Conservation (phyloP, 2,797 vertebrate species). For the Phrynocephalus guinanensis region DNA sequence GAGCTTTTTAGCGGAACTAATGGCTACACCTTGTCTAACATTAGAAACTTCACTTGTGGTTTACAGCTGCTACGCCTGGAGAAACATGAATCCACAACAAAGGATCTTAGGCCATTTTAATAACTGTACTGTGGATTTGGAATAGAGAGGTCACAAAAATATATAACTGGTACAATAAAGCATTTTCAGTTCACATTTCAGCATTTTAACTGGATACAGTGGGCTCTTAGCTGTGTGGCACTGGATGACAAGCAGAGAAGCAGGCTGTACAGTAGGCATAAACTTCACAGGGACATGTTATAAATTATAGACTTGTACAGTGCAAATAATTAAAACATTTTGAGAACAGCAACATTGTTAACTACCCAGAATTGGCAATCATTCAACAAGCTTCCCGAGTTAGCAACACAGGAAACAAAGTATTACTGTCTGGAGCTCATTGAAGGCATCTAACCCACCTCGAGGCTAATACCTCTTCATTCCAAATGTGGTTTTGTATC, state of each 20-base stretch:
- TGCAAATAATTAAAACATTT: conserved; percentile 58
- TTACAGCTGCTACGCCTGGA: conserved; percentile 84
- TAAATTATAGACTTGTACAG: conserved; percentile 53
- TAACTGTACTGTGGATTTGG: conserved; percentile 71
- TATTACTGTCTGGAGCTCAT: conserved; percentile 26
- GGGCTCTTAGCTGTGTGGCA: conserved; percentile 51
- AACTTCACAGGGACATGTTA: conserved; percentile 55
- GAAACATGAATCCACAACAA: conserved; percentile 75
- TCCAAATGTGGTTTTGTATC: conserved; percentile 22
- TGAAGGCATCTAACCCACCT: conserved; percentile 3
- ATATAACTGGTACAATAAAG: conserved; percentile 58
- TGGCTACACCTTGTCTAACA: conserved; percentile 96
- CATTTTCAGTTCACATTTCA: conserved; percentile 64
- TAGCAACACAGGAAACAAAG: conserved; percentile 34
- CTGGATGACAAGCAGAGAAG: conserved; percentile 69
- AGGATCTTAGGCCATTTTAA: conserved; percentile 64
- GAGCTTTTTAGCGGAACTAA: conserved; percentile 88
- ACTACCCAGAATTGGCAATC: conserved; percentile 50
- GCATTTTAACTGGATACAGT: conserved; percentile 56
- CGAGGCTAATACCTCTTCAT: background rate
- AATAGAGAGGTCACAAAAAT: conserved; percentile 68
- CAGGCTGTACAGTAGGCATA: conserved; percentile 53
- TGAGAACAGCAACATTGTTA: conserved; percentile 50
- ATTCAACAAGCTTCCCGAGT: conserved; percentile 40
- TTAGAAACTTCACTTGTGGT: conserved; percentile 86